A percentile compares a stretch with the other conserved stretches of the same genome.
Evolutionary conservation across 2,888 invertebrate species (phyloP).

Genomic region (Lumbricus terrestris): DNA sequence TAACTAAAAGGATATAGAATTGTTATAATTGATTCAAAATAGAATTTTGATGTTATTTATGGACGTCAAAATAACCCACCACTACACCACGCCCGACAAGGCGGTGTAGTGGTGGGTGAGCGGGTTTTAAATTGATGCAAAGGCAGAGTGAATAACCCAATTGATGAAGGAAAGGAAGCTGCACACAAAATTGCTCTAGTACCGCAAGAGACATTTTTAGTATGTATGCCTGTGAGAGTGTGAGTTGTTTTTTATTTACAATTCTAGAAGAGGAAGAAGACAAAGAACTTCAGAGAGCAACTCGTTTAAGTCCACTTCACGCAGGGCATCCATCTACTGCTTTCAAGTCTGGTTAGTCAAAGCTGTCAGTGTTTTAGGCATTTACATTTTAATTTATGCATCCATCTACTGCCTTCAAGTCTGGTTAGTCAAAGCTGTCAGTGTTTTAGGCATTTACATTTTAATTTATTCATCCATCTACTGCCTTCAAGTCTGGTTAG

Average conservation of each 20-base stretch:
- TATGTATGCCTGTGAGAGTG: no score
- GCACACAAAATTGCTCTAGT: not conserved
- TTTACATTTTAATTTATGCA: no score
- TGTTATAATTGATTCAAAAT: no score
- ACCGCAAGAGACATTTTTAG: not conserved
- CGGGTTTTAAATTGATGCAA: not conserved
- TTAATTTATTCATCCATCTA: not conserved
- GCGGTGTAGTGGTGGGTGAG: no score
- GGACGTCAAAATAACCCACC: no score
- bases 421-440: not conserved
- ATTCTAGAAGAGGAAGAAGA: conserved; percentile 21
- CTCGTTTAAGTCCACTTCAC: conserved; percentile 16
- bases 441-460: not conserved
- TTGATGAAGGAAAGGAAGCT: not conserved
- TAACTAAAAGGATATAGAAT: no score
- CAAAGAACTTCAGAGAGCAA: not conserved
- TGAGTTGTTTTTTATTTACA: no score
- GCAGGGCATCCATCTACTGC: not conserved
- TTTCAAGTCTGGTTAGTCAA: conserved; percentile 17
- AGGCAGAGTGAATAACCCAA: not conserved
- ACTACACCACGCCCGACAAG: no score
- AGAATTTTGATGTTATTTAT: no score
- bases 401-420: not conserved
- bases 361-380: not conserved
- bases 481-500: conserved; percentile 14